A percentile compares a stretch with the other conserved stretches of the same genome.
Conservation (phyloP, 2,888 invertebrate genomes). For the Leptopilina syphax region DNA sequence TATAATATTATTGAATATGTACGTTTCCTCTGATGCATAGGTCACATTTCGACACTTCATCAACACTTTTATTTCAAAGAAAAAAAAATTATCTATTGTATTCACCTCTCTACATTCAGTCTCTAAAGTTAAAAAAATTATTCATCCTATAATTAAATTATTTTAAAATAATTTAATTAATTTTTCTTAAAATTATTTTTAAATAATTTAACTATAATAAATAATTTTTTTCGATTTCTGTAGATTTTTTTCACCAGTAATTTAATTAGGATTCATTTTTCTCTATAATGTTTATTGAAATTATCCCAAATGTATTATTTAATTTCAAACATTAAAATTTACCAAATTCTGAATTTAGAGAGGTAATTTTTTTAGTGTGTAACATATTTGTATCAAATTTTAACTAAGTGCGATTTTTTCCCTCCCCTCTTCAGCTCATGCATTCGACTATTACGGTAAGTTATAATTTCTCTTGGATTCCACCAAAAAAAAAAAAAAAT, state of each 20-base stretch:
- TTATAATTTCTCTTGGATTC: conserved; percentile 85
- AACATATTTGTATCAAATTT: conserved; percentile 60
- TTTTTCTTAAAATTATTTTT: too few relatives aligned
- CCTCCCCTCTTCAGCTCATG: conserved; percentile 86
- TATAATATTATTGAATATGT: conserved; percentile 70
- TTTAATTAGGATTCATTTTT: too few relatives aligned
- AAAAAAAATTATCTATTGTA: conserved; percentile 58
- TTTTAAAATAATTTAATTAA: too few relatives aligned
- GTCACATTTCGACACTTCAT: conserved; percentile 50
- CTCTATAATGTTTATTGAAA: too few relatives aligned
- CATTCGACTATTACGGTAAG: conserved; percentile 99
- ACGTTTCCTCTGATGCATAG: conserved; percentile 73
- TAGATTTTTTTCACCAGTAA: too few relatives aligned
- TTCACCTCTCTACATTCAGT: conserved; percentile 69
- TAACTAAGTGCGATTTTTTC: conserved; percentile 76
- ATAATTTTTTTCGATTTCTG: too few relatives aligned
- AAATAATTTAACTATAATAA: too few relatives aligned
- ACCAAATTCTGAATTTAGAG: conserved; percentile 67
- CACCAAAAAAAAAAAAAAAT: conserved; percentile 54
- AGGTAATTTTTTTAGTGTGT: conserved; percentile 59
- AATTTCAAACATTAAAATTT: too few relatives aligned
- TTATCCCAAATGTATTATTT: too few relatives aligned
- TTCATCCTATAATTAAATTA: background rate
- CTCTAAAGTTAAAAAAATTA: conserved; percentile 5
- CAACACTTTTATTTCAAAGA: background rate